Conservation (phyloP, 2,113 vertebrate genomes). For the Tachycineta bicolor region DNA sequence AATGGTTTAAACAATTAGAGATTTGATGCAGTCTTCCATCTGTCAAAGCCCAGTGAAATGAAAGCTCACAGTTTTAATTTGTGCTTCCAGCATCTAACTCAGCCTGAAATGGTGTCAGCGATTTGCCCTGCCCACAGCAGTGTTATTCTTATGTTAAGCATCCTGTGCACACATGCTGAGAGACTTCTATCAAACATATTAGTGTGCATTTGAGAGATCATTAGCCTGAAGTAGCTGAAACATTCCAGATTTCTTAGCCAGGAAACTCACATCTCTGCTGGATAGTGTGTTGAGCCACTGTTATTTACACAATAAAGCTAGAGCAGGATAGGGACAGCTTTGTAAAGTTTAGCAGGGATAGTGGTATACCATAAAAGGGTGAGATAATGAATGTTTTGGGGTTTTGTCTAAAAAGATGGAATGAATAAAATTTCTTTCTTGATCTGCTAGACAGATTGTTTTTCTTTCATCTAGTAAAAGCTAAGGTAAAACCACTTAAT, state of each 20-base stretch:
- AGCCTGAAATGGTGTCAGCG: conserved; percentile 70
- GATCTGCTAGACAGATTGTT: not conserved
- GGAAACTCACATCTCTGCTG: conserved; percentile 38
- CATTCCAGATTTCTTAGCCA: conserved; percentile 62
- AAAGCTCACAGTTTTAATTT: conserved; percentile 73
- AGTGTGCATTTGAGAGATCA: conserved; percentile 77
- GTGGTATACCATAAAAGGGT: not conserved
- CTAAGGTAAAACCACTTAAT: not conserved
- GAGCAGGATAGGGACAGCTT: not conserved
- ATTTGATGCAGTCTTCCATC: conserved; percentile 74
- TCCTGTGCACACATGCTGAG: conserved; percentile 76
- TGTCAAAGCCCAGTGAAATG: conserved; percentile 76
- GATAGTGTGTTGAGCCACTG: conserved; percentile 16
- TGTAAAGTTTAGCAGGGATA: not conserved
- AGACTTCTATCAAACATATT: conserved; percentile 77
- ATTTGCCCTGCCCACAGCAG: conserved; percentile 63
- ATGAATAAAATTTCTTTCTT: not conserved
- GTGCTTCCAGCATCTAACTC: conserved; percentile 70
- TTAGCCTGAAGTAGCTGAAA: conserved; percentile 78
- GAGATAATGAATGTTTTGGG: not conserved
- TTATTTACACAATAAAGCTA: conserved; percentile 50
- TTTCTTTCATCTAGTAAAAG: not conserved
- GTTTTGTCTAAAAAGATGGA: not conserved
- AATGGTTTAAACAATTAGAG: conserved; percentile 79
- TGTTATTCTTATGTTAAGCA: conserved; percentile 84